Base-by-base conservation (phyloP, 2,797 vertebrate genomes). In the Todus mexicanus region DNA sequence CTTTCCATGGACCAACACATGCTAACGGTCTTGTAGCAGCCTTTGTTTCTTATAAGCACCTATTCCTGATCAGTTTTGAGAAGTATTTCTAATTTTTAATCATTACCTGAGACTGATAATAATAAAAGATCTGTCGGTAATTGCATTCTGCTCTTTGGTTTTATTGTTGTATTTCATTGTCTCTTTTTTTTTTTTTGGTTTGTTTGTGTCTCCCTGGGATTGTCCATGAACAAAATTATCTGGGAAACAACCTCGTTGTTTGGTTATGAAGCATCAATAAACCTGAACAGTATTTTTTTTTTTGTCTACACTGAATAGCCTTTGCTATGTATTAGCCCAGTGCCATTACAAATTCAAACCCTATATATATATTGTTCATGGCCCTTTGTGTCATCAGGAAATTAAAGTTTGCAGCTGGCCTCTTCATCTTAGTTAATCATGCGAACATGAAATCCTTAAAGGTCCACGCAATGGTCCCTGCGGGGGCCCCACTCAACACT, bases 351-450 rank as follows among this genome's bases (percentile, higher is more conserved):
- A 92, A 97, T 97, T 97, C 95, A 97, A 96, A 91, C 96, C 93
- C 96, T 96, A 96, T 93, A 97, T 96, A 92, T 96, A 96, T 97
- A 97, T 97, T 97, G 96, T 97, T 97, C 96, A 57, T 89, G 63
- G 94, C 89, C 96, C 92, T 96, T 97, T 98, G 97, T 98, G 97
- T 97, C 96, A 95, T 97, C 96, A 97, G 97, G 97, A 98, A 97
- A 98, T 97, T 97, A 97, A 98, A 97, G 94, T 97, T 97, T 98
- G 97, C 98, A 98, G 97, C 97, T 98, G 97, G 97, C 93, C 96
- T 96, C 97, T 98, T 98, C 97, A 98, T 98, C 97, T 96, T 96
- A 97, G 96, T 96, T 98, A 98, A 97, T 97, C 97, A 97, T 96
- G 97, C 97, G 95, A 95, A 97, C 97, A 97, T 89, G 96, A 98